These are phyloP conservation scores for Chouioia cunea DNA, from an alignment of 2,888 invertebrate species.

Conservation along the genomic window DNA sequence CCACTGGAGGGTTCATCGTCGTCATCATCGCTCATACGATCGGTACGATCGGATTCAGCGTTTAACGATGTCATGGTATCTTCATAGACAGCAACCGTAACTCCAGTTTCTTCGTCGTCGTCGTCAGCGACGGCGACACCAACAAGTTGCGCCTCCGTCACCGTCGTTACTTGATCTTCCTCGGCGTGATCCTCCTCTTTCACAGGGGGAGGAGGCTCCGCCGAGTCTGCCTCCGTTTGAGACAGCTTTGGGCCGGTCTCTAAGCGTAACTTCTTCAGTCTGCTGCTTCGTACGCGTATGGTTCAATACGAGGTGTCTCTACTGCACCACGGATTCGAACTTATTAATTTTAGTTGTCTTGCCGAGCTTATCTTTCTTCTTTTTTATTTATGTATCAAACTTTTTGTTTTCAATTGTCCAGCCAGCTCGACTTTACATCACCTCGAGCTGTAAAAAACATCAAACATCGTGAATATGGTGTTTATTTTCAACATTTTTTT, in stretches of 20 bases:
- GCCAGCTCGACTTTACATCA: slow-evolving; percentile 28
- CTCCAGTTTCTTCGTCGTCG: slow-evolving; percentile 9
- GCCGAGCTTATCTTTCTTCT: too few relatives aligned
- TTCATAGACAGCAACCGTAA: slow-evolving; percentile 17
- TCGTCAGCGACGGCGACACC: slow-evolving; percentile 19
- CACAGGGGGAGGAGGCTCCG: slow-evolving; percentile 33
- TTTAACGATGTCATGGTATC: slow-evolving; percentile 61
- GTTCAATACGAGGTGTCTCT: neutral
- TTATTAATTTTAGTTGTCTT: too few relatives aligned
- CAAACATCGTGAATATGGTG: too few relatives aligned
- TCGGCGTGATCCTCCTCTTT: neutral
- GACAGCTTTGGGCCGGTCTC: slow-evolving; percentile 40
- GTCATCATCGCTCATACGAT: slow-evolving; percentile 78
- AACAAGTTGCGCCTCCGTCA: slow-evolving; percentile 2
- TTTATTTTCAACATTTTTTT: too few relatives aligned
- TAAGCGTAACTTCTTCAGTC: too few relatives aligned
- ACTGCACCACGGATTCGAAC: too few relatives aligned
- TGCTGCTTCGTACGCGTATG: neutral
- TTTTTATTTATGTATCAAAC: too few relatives aligned
- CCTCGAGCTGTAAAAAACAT: slow-evolving; percentile 21
- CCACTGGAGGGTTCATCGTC: slow-evolving; percentile 85
- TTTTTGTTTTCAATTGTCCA: too few relatives aligned
- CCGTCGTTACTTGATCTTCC: neutral
- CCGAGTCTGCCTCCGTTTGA: slow-evolving; percentile 30
- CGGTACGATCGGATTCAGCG: slow-evolving; percentile 63